phyloP scores from a whole-genome alignment of 2,888 invertebrate species.

The Pyrochroa serraticornis region DNA sequence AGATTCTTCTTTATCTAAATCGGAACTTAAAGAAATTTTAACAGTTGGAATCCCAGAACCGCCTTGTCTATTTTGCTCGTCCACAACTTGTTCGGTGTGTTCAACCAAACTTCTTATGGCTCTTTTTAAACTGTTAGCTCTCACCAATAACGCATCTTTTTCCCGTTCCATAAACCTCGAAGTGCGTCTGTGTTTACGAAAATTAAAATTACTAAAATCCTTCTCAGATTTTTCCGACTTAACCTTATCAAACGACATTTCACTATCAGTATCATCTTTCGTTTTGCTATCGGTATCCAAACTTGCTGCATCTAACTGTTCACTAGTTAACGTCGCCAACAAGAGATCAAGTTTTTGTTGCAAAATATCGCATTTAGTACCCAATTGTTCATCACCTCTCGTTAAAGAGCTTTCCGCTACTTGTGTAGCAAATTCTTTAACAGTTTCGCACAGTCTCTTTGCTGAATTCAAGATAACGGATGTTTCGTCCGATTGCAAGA shows the following conservation, averaged over 20 bases:
- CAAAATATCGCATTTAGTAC: conserved; percentile 73
- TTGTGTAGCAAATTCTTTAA: conserved; percentile 74
- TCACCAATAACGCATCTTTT: conserved; percentile 64
- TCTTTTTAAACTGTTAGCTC: conserved; percentile 84
- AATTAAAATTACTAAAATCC: conserved; percentile 57
- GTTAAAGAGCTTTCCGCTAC: conserved; percentile 64
- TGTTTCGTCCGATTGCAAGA: conserved; percentile 82
- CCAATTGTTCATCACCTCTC: conserved; percentile 67
- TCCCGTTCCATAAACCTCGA: conserved; percentile 61
- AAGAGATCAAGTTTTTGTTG: conserved; percentile 78
- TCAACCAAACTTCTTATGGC: conserved; percentile 81
- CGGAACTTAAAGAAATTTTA: conserved; percentile 51
- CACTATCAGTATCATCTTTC: conserved; percentile 54
- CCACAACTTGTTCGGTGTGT: conserved; percentile 75
- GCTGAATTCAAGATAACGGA: conserved; percentile 74
- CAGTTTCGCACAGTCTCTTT: conserved; percentile 77
- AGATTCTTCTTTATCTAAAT: conserved; percentile 45
- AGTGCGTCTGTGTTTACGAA: conserved; percentile 54
- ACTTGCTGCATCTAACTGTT: conserved; percentile 59
- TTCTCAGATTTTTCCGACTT: conserved; percentile 56
- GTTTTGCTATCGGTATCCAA: conserved; percentile 39
- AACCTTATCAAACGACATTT: conserved; percentile 54
- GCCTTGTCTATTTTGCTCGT: conserved; percentile 60
- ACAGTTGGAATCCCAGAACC: conserved; percentile 46
- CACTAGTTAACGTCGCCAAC: conserved; percentile 73